A percentile compares a stretch with the other conserved stretches of the same genome.
Evolutionary conservation across 2,797 vertebrate genomes (phyloP).

Genomic region (Macropus fuliginosus): DNA sequence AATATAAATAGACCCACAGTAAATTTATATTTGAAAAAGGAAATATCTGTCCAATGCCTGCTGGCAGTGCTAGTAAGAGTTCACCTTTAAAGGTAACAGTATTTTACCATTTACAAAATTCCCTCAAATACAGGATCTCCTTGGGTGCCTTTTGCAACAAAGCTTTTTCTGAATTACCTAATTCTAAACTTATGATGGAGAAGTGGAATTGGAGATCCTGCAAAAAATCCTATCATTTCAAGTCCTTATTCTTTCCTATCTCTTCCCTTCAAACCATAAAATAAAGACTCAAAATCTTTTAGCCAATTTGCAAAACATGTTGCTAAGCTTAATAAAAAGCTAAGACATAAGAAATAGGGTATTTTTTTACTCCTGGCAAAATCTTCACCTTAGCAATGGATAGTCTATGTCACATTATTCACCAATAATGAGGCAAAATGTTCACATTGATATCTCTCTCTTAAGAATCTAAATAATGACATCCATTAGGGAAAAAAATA

Average conservation of each 20-base stretch:
- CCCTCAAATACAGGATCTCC: neutral
- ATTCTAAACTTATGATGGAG: neutral
- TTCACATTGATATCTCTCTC: neutral
- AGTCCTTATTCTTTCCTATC: neutral
- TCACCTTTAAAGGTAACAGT: neutral
- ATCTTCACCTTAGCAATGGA: neutral
- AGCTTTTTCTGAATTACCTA: neutral
- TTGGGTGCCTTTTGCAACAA: neutral
- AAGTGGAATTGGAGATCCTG: neutral
- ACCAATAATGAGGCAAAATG: neutral
- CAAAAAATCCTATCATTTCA: neutral
- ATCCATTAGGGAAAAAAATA: neutral
- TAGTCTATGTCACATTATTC: neutral
- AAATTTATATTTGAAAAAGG: neutral
- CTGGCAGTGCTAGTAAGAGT: neutral
- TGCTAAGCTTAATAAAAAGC: neutral
- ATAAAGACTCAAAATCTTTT: neutral
- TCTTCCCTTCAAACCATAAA: neutral
- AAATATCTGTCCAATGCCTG: neutral
- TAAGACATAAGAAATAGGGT: neutral
- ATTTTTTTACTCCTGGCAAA: neutral
- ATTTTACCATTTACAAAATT: neutral
- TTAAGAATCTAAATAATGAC: neutral
- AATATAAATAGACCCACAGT: neutral
- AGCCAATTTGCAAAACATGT: neutral